Conservation (phyloP, 2,888 invertebrate species). For the Synergus itoensis region DNA sequence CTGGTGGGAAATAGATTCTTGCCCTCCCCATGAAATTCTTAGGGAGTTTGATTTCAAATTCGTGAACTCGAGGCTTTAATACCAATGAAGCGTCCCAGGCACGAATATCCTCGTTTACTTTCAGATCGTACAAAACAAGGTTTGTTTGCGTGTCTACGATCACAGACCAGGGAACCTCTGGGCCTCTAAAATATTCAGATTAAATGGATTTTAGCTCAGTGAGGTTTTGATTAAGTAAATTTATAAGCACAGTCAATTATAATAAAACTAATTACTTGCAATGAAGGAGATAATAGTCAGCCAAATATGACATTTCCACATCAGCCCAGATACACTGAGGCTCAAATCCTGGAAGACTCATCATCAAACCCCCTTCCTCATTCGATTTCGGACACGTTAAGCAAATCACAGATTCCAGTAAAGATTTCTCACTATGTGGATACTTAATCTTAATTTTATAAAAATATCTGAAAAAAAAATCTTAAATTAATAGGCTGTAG, state of each 20-base stretch:
- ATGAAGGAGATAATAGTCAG: constrained; percentile 46
- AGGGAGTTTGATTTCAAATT: constrained; percentile 36
- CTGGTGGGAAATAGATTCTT: constrained; percentile 25
- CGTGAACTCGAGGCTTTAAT: not conserved
- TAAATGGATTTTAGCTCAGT: not conserved
- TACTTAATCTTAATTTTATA: constrained; percentile 42
- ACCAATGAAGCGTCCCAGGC: not conserved
- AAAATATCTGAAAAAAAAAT: constrained; percentile 35
- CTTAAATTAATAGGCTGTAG: not conserved
- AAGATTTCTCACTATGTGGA: constrained; percentile 24
- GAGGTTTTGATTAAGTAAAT: not conserved
- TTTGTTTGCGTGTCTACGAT: constrained; percentile 43
- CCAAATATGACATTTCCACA: constrained; percentile 39
- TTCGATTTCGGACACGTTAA: constrained; percentile 42
- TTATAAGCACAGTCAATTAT: not conserved
- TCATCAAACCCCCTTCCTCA: not conserved
- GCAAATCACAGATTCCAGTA: constrained; percentile 42
- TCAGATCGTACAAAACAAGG: constrained; percentile 15
- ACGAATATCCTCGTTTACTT: not conserved
- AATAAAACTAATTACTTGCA: constrained; percentile 44
- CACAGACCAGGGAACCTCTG: constrained; percentile 43
- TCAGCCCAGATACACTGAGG: constrained; percentile 45
- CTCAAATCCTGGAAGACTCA: not conserved
- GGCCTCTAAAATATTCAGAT: constrained; percentile 36
- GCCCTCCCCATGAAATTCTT: constrained; percentile 7